Percentiles rank a stretch among this genome's conserved stretches.
Conservation (phyloP, 2,888 invertebrate species). For the Aleiodes alternator region DNA sequence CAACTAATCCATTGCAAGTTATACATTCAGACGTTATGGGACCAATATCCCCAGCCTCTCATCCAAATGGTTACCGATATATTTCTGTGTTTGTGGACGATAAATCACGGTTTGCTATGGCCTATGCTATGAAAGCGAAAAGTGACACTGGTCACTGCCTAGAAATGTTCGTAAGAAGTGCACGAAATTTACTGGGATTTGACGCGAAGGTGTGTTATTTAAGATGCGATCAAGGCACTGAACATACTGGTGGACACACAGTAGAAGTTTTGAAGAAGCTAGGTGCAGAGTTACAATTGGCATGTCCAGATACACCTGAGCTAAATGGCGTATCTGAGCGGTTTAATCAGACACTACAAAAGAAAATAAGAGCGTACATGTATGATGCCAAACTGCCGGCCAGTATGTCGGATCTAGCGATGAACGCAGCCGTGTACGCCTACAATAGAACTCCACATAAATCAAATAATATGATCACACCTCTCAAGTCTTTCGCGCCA, state of each 20-base stretch:
- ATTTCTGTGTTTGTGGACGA: conserved; percentile 53
- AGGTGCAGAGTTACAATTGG: conserved; percentile 39
- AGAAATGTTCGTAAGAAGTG: conserved; percentile 52
- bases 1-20: no score
- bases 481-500: conserved; percentile 40
- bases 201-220: conserved; percentile 50
- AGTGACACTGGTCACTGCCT: conserved; percentile 54
- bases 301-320: conserved; percentile 45
- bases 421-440: conserved; percentile 7
- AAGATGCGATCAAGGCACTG: conserved; percentile 49
- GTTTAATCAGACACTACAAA: conserved; percentile 51
- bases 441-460: conserved; percentile 48
- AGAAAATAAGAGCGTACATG: conserved; percentile 49
- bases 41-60: conserved; percentile 48
- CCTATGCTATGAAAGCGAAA: conserved; percentile 55
- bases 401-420: conserved; percentile 57
- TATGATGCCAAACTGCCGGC: conserved; percentile 49
- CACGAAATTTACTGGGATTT: conserved; percentile 54
- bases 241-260: conserved; percentile 48
- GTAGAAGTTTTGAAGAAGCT: conserved; percentile 44
- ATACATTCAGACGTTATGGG: conserved; percentile 50
- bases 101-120: conserved; percentile 54
- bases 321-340: conserved; percentile 49
- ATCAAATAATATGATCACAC: conserved; percentile 43
- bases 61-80: conserved; percentile 46